Percentiles rank a stretch among this genome's conserved stretches.
Conservation (phyloP, 1,140 invertebrate species). For the Trichonephila inaurata region DNA sequence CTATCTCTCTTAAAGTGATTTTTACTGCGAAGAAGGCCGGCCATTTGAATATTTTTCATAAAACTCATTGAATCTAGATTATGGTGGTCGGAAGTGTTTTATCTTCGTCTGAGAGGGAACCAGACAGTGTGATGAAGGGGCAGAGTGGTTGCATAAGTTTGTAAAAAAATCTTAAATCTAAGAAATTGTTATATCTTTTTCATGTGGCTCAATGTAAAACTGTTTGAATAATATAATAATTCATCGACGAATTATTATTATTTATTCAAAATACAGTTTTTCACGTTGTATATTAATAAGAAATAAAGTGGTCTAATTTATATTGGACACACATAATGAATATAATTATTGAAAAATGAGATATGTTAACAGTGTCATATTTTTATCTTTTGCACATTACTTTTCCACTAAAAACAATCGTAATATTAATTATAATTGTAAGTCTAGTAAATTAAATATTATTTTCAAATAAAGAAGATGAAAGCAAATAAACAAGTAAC, state of each 20-base stretch:
- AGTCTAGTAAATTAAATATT: too few relatives aligned
- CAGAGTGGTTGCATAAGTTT: neutral
- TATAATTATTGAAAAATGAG: too few relatives aligned
- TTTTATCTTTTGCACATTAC: too few relatives aligned
- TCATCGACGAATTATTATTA: neutral
- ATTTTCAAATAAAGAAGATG: too few relatives aligned
- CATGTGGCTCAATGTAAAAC: neutral
- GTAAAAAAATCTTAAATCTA: neutral
- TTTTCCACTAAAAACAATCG: too few relatives aligned
- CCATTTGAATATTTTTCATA: slow-evolving; percentile 34
- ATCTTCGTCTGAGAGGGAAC: neutral
- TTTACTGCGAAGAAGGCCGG: neutral
- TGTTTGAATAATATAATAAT: neutral
- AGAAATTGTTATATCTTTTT: neutral
- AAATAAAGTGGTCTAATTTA: neutral
- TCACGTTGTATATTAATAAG: neutral
- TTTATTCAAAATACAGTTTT: neutral
- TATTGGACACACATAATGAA: too few relatives aligned
- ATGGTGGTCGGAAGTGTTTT: neutral
- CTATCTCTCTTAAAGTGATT: slow-evolving; percentile 26
- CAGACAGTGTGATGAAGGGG: neutral
- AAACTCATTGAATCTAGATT: slow-evolving; percentile 36
- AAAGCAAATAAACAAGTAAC: too few relatives aligned
- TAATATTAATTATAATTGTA: too few relatives aligned
- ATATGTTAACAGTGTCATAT: too few relatives aligned